A percentile compares a stretch with the other conserved stretches of the same genome.
Conservation (phyloP, 1,140 invertebrate genomes). For the Drosophila aff. region DNA sequence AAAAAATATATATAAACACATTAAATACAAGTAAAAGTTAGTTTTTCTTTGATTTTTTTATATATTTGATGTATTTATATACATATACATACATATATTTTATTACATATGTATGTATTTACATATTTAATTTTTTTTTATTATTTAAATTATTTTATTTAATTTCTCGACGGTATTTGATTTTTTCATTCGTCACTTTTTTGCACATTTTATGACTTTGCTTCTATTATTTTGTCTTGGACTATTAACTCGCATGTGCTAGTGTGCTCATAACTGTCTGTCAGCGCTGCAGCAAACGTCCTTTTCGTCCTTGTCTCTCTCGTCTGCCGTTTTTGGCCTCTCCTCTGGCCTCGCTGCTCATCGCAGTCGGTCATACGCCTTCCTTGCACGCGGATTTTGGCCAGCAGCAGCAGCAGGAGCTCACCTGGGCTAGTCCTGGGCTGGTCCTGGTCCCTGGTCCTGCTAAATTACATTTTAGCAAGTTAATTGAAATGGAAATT, state of each 20-base stretch:
- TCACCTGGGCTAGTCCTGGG: conserved; percentile 19
- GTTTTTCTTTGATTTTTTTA: not conserved
- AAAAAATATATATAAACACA: not conserved
- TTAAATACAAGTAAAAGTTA: not conserved
- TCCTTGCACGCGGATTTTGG: conserved; percentile 62
- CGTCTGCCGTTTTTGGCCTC: conserved; percentile 19
- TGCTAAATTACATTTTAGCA: conserved; percentile 85
- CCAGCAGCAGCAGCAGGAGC: conserved; percentile 22
- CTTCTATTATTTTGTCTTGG: not conserved
- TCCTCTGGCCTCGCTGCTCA: conserved; percentile 15
- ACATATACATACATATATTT: too few species aligned
- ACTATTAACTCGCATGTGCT: conserved; percentile 9
- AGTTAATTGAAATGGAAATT: conserved; percentile 85
- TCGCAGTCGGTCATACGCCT: conserved; percentile 34
- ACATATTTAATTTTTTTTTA: too few species aligned
- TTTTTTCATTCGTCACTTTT: not conserved
- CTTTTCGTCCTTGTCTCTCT: conserved; percentile 35
- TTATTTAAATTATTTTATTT: too few species aligned
- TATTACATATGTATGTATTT: too few species aligned
- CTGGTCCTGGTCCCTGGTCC: conserved; percentile 29
- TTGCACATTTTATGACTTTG: accelerated
- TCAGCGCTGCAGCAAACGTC: conserved; percentile 37
- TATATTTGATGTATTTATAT: too few species aligned
- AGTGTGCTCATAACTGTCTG: conserved; percentile 27
- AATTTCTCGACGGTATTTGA: not conserved